phyloP scores from a whole-genome alignment of 2,797 vertebrate species.

The Sebastes minor region DNA sequence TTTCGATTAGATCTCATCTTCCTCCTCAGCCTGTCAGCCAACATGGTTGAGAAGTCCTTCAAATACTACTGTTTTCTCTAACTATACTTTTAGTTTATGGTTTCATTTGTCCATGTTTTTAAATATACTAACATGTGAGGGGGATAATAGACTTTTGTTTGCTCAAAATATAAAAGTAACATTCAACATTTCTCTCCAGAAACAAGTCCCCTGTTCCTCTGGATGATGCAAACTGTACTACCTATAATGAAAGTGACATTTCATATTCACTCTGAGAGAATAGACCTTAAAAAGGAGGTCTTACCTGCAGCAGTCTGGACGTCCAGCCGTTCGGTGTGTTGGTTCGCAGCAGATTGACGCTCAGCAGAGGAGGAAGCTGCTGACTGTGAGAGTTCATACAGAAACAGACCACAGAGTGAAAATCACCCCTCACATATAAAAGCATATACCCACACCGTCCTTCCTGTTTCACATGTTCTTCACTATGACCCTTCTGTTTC shows the following conservation, averaged over 20 bases:
- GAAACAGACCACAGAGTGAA: conserved; percentile 19
- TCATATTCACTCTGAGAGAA: neutral
- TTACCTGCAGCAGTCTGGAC: conserved; percentile 18
- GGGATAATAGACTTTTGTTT: neutral
- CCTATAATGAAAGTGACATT: neutral
- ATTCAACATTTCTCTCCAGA: too few relatives aligned
- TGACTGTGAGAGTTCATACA: neutral
- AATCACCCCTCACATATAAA: conserved; percentile 7
- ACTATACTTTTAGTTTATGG: neutral
- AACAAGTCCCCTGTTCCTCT: neutral
- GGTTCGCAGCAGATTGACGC: neutral
- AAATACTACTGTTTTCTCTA: too few relatives aligned
- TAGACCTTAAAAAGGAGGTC: neutral
- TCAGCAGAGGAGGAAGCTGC: conserved; percentile 2
- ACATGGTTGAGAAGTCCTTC: too few relatives aligned
- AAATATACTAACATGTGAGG: neutral
- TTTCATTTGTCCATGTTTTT: neutral
- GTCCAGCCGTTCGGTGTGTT: neutral
- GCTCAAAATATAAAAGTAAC: too few relatives aligned
- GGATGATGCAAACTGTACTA: too few relatives aligned
- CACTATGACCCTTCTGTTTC: neutral
- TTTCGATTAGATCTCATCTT: too few relatives aligned
- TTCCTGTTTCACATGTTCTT: conserved; percentile 42
- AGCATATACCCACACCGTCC: neutral
- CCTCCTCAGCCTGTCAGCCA: too few relatives aligned